A percentile compares a stretch with the other conserved stretches of the same genome.
phyloP scores from a whole-genome alignment of 2,113 vertebrate species.

The Pollimyrus isidori region DNA sequence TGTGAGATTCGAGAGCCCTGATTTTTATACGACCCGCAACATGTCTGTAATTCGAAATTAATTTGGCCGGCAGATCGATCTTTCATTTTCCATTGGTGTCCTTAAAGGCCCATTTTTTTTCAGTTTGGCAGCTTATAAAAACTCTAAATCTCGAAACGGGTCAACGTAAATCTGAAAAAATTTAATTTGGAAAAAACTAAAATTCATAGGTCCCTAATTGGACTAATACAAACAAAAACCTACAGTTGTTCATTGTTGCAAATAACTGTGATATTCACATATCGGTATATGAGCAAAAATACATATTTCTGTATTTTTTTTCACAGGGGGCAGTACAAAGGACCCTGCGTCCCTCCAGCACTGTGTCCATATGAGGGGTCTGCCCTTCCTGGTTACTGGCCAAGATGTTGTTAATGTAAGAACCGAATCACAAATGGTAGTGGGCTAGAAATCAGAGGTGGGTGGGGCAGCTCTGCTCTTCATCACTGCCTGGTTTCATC shows the following conservation, averaged over 20 bases:
- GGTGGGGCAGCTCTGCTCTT: not conserved
- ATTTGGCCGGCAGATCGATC: too few relatives aligned
- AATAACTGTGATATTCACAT: not conserved
- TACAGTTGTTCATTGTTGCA: not conserved
- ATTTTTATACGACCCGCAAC: too few relatives aligned
- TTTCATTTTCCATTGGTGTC: not conserved
- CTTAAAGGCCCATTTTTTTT: not conserved
- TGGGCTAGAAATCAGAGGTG: not conserved
- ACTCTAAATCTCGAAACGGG: not conserved
- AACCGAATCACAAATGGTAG: slow-evolving; percentile 25
- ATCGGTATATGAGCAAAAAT: not conserved
- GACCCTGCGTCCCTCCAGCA: slow-evolving; percentile 16
- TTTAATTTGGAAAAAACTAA: not conserved
- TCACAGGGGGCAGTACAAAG: not conserved
- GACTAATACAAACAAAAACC: not conserved
- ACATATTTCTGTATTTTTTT: not conserved
- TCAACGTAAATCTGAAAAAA: not conserved
- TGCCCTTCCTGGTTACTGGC: slow-evolving; percentile 68
- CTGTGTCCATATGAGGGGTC: slow-evolving; percentile 73
- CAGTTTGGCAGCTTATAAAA: not conserved
- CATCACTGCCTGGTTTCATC: not conserved
- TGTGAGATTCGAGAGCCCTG: too few relatives aligned
- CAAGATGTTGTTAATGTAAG: slow-evolving; percentile 76
- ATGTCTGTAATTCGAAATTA: too few relatives aligned
- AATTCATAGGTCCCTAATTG: not conserved